Base-by-base conservation (phyloP, 2,888 invertebrate genomes). In the Caenorhabditis sinica region DNA sequence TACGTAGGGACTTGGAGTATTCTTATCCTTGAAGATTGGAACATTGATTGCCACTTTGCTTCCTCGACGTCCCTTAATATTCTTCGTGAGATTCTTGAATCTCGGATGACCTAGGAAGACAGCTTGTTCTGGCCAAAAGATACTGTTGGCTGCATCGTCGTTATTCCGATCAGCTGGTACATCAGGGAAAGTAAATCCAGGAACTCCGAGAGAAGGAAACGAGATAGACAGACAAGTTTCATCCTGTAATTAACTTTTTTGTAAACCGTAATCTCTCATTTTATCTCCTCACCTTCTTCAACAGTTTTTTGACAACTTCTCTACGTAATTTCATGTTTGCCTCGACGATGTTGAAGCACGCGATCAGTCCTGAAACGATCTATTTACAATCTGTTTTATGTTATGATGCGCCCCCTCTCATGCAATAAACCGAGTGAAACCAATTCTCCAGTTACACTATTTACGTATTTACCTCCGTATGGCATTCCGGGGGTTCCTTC, bases 271-370 rank as follows among this genome's bases (percentile, higher is more conserved):
- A n/a, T 58, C 23, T 23, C 25, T 17, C 36, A 36, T 43, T 58
- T 58, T 66, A 68, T 66, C 43, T n/a, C n/a, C n/a, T 43, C n/a
- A 87, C 87, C 81, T 88, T 89, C 77, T 88, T 89, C 51, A 92
- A 84, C 56, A 92, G 82, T 43, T 88, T 86, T 89, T 92, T 84
- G 49, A 91, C 95, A 94, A 97, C 97, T 88, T 96, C 95, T 60
- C 92, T 75, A 92, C 94, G 93, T 91, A 96, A 95, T 89, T 95
- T 95, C 99, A 99, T 99, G 93, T 98, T 99, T 8, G 97, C 96
- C 93, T 99, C 99, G 6, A 99, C 98, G 83, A 97, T 95, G 93
- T 98, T 99, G 93, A 99, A 97, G 94, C 98, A 97, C 8, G 97
- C 97, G 93, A 98, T 94, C 17, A 97, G 87, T 45, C 91, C 91